Base-by-base conservation (phyloP, 1,140 invertebrate species). In the Lanistes nyassanus region DNA sequence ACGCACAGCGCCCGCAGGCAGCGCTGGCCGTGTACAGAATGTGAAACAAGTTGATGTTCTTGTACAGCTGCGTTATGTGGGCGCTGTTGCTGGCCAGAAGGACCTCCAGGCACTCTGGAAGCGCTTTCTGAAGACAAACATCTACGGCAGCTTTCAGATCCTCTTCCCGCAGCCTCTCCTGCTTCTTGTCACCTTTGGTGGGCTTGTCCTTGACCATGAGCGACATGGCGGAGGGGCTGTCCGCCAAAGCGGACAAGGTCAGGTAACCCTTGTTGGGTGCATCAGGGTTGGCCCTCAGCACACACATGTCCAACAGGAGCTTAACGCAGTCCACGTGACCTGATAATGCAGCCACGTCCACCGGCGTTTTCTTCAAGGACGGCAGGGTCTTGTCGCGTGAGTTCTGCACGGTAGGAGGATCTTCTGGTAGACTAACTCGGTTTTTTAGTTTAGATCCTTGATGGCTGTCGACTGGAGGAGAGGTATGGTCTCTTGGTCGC, bases 41-140 rank as follows among this genome's bases (percentile, higher is more conserved):
- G 74, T 86, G 84, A 65, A 71, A 84, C 23, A 82, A 76, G 76
- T 84, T 86, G 66, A 76, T 81, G 19, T 77, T 76, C 36, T 81
- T 80, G 79, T 83, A 83, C 64, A 86, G 68, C 6, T 67, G 75
- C 55, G 77, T 72, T 26, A 78, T 79, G 37, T 82, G 77, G 0
- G 81, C 42, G 16, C 21, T 55, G 70, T 23, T n/a, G 16, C 60
- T 60, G 55, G 62, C 56, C n/a, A 86, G 72, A 16, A 86, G 76
- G 53, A 81, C 51, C 55, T 86, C 84, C 0, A 86, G 76, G 56
- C 83, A 84, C 29, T 81, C 60, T 0, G 83, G 74, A 26, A 64
- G 75, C 0, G 82, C 81, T 4, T 74, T 64, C 42, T 76, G 77
- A 0, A 86, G 66, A 34, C 80, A 79, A 0, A 83, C 74, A 64